Conservation (phyloP, 2,797 vertebrate genomes). For the Melanotaenia trifasciata region DNA sequence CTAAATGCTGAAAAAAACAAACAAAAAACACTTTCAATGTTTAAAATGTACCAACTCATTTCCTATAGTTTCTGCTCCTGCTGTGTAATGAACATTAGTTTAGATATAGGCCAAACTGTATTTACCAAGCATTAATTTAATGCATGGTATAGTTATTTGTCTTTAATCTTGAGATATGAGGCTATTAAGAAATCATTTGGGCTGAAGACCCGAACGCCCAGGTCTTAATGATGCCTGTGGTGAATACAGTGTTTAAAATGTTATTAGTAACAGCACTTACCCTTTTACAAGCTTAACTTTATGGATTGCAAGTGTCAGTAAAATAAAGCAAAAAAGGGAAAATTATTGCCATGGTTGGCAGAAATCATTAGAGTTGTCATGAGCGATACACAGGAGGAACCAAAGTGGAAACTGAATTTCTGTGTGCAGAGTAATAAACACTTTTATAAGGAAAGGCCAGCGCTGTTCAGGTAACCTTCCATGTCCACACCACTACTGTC, state of each 20-base stretch:
- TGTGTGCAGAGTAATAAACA: slow-evolving; percentile 1
- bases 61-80: not conserved
- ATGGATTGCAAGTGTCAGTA: not conserved
- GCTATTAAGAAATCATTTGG: not conserved
- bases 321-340: slow-evolving; percentile 3
- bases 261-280: not conserved
- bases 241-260: slow-evolving; percentile 21
- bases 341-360: slow-evolving; percentile 14
- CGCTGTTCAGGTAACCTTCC: slow-evolving; percentile 17
- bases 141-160: not conserved
- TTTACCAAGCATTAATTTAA: not conserved
- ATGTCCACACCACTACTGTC: slow-evolving; percentile 3
- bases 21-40: too few relatives aligned
- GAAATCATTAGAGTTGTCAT: slow-evolving; percentile 16
- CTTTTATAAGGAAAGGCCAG: slow-evolving; percentile 7
- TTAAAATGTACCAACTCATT: not conserved
- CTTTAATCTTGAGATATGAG: not conserved
- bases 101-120: not conserved
- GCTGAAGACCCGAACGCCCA: not conserved
- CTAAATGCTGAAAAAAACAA: not conserved
- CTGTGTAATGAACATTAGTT: not conserved
- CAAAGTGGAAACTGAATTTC: not conserved
- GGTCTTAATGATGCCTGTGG: not conserved
- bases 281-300: slow-evolving; percentile 7
- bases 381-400: not conserved